Conservation (phyloP, 1,140 invertebrate species). For the Popillia japonica region DNA sequence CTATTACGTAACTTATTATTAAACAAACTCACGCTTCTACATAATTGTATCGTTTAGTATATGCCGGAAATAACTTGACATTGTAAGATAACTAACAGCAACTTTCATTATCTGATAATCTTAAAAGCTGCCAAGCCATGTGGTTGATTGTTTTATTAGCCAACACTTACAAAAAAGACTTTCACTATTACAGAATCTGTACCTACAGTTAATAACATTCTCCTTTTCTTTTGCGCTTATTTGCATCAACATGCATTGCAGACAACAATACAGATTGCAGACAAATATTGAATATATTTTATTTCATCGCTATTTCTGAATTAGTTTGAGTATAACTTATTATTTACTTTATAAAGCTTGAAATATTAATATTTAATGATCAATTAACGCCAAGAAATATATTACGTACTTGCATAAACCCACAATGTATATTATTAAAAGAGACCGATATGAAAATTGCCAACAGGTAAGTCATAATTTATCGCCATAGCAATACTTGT, state of each 20-base stretch:
- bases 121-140: background rate
- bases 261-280: too few relatives aligned
- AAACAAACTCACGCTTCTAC: too few relatives aligned
- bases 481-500: background rate
- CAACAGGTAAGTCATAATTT: slow-evolving; percentile 18
- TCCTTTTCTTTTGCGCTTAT: background rate
- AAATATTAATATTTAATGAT: too few relatives aligned
- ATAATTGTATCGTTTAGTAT: too few relatives aligned
- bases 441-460: background rate
- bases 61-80: too few relatives aligned
- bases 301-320: too few relatives aligned
- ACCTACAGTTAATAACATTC: background rate
- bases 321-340: too few relatives aligned
- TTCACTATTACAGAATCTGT: slow-evolving; percentile 2
- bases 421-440: background rate
- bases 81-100: background rate
- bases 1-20: too few relatives aligned
- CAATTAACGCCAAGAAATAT: too few relatives aligned
- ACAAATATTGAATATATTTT: too few relatives aligned
- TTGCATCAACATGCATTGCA: background rate
- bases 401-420: background rate
- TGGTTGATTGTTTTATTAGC: slow-evolving; percentile 11
- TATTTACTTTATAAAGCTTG: too few relatives aligned
- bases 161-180: slow-evolving; percentile 9
- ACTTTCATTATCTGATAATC: background rate